A percentile compares a stretch with the other conserved stretches of the same genome.
Evolutionary conservation across 2,113 vertebrate species (phyloP).

Genomic region (Calonectris borealis): DNA sequence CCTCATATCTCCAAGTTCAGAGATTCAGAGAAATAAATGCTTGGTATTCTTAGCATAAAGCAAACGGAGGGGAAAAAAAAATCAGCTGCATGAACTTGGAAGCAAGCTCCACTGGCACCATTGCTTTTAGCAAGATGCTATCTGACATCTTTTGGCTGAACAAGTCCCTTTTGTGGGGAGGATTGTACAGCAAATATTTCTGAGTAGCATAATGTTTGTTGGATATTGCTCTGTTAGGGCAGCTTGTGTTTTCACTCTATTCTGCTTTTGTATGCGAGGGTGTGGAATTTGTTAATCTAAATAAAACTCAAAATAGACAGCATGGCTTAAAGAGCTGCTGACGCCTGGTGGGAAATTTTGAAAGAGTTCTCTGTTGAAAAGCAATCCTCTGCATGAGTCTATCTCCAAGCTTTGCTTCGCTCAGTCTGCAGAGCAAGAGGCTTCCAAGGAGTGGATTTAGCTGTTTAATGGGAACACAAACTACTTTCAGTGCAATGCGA

Average conservation of each 20-base stretch:
- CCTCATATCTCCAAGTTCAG: neutral
- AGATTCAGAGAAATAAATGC: neutral
- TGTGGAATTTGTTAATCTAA: constrained; percentile 85
- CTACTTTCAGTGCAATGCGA: fast-evolving
- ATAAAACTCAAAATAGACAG: constrained; percentile 83
- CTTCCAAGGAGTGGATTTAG: neutral
- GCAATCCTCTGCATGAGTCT: constrained; percentile 51
- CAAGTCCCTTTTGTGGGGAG: constrained; percentile 75
- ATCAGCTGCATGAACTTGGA: constrained; percentile 71
- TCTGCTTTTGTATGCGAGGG: constrained; percentile 79
- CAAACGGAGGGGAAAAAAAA: constrained; percentile 20
- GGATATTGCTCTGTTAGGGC: constrained; percentile 78
- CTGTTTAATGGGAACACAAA: neutral
- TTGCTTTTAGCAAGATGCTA: constrained; percentile 80
- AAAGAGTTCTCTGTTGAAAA: constrained; percentile 63
- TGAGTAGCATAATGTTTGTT: constrained; percentile 83
- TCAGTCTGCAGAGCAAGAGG: neutral
- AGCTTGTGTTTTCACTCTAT: constrained; percentile 82
- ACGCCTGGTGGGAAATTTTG: constrained; percentile 72
- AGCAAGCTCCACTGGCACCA: constrained; percentile 72
- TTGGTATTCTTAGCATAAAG: constrained; percentile 13
- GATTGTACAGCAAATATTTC: constrained; percentile 80
- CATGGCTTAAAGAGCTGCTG: constrained; percentile 75
- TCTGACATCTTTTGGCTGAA: constrained; percentile 83
- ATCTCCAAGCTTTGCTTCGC: neutral